phyloP scores from a whole-genome alignment of 37 sponge, comb jelly and placozoan genomes.

The Aphrocallistes beatrix region DNA sequence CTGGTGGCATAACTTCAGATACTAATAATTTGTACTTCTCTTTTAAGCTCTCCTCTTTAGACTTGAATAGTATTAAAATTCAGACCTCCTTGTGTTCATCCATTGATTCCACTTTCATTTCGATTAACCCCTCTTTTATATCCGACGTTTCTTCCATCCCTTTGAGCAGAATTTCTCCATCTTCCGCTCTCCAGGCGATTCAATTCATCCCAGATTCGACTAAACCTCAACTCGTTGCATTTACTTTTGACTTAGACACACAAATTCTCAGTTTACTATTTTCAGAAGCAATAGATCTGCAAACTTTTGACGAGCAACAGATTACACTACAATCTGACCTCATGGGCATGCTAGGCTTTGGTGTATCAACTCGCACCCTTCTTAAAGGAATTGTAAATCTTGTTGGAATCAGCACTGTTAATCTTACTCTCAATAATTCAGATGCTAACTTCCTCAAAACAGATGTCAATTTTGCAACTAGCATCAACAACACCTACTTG shows the following conservation, averaged over 20 bases:
- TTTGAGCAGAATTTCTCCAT: not conserved
- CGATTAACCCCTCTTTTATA: slow-evolving; percentile 27
- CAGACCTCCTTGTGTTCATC: slow-evolving; percentile 28
- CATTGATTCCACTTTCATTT: slow-evolving; percentile 41
- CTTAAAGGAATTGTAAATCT: not conserved
- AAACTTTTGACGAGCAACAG: not conserved
- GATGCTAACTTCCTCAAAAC: not conserved
- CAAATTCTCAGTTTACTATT: not conserved
- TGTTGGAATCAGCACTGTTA: not conserved
- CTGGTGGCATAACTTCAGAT: not conserved
- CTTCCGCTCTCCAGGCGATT: slow-evolving; percentile 28
- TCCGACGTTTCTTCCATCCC: slow-evolving; percentile 30
- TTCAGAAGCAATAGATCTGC: slow-evolving; percentile 21
- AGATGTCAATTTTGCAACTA: not conserved
- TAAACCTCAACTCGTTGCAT: not conserved
- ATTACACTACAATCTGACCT: not conserved
- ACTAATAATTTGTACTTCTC: slow-evolving; percentile 20
- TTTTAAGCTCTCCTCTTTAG: not conserved
- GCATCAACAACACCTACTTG: not conserved
- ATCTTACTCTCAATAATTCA: not conserved
- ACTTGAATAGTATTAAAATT: not conserved
- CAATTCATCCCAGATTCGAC: slow-evolving; percentile 21
- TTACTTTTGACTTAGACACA: slow-evolving; percentile 12
- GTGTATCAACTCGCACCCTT: not conserved
- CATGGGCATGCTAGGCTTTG: not conserved